Base-by-base conservation (phyloP, 2,113 vertebrate genomes). In the Epinephelus fuscoguttatus region DNA sequence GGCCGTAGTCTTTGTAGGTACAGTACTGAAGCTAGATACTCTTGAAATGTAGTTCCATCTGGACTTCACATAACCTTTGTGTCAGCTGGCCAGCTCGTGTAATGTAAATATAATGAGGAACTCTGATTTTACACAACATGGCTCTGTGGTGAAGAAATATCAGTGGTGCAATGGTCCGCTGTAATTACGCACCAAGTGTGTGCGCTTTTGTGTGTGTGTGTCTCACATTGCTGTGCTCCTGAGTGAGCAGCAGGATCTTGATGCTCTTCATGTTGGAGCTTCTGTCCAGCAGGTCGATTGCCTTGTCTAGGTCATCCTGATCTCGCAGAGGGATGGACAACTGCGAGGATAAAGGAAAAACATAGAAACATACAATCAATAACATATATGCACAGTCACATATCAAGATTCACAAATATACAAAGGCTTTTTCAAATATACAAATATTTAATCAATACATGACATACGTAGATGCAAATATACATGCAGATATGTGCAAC, bases 201-300 rank as follows among this genome's bases (percentile, higher is more conserved):
- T 64, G 40, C 64, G 68, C 80, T 9, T 70, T 53, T 75, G 55
- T 59, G 57, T 71, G 15, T 59, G 40, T 14, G 47, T 82, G 82
- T 96, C 97, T 95, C 86, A 99, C 98, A 66, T 98, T 97, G 87
- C 95, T 96, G 91, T 95, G 96, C 92, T 98, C 96, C 85, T 96
- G 97, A 45, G 95, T 95, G 74, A 98, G 95, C 82, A 99, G 92
- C 71, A 98, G 93, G 91, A 99, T 98, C 89, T 95, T 96, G 92
- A 99, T 97, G 94, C 98, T 98, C 94, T 99, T 99, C 97, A 98
- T 96, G 92, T 96, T 98, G 18, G 96, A 96, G 94, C 97, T 99
- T 91, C 98, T 90, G 92, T 99, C 98, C 75, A 99, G 93, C 75
- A 99, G 95, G 88, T 99, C 97, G 56, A 99, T 91, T 13, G 98